Evolutionary conservation across 2,113 vertebrate genomes (phyloP), one percentile per base, ranked within the genome.

Genomic region (Ciconia stormi): DNA sequence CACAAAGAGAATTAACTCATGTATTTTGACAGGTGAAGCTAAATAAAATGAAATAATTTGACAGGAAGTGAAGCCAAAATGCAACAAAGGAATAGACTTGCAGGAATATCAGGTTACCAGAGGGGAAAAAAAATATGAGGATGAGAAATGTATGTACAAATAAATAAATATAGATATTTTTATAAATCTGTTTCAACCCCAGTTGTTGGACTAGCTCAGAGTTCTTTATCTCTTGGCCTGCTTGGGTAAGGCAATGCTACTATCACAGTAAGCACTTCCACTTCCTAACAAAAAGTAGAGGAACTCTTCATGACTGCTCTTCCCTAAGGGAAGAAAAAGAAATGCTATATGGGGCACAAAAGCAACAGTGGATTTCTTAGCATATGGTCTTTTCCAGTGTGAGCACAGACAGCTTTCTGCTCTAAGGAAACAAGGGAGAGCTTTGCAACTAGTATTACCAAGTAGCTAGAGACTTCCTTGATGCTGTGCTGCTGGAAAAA

Each of bases 21-120:
- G 52, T 91, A 74, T 94, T 96, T 94, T 97, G 96, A 96, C 95
- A 95, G 85, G 46, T 94, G 91, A 96, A 82, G 61, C 74, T 91
- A 94, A 96, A 97, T 87, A 90, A 97, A 91, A 89, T 91, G 38
- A 95, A 92, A 93, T 87, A 76, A 92, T 91, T 89, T 93, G 89
- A 92, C 82, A 93, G 81, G 70, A 97, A 96, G n/a, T 86, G 52
- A 95, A 95, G 91, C 40, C 71, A 87, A 97, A 95, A 89, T 67
- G 61, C 82, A 91, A 87, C 63, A 69, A 86, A 95, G 77, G 73
- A 42, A 84, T 52, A 93, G 56, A 82, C 62, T 69, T 58, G 20
- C 34, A 69, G 84, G 63, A 80, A 62, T 82, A 92, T 92, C 91
- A 49, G 29, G 58, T 91, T 94, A 89, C 62, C 47, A 42, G 40